Evolutionary conservation across 1,140 invertebrate genomes (phyloP).

Genomic region (Arctopsyche grandis): DNA sequence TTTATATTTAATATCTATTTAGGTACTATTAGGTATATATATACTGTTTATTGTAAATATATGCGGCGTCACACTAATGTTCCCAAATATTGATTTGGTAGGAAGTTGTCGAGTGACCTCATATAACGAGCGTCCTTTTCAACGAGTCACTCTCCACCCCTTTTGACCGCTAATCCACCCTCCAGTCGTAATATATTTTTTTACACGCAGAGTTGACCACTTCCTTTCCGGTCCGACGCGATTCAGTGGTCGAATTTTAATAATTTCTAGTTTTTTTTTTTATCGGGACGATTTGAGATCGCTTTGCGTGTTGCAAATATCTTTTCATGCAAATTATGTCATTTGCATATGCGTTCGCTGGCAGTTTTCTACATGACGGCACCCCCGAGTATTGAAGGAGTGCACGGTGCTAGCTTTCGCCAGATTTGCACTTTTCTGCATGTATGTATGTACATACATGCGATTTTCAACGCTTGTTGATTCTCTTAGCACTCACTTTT

Average conservation of each 20-base stretch:
- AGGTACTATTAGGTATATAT: too few relatives aligned
- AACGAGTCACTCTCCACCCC: neutral
- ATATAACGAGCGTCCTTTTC: neutral
- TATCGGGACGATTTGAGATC: neutral
- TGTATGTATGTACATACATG: neutral
- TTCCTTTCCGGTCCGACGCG: neutral
- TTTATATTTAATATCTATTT: too few relatives aligned
- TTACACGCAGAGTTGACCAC: neutral
- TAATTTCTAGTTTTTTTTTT: neutral
- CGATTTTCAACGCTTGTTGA: neutral
- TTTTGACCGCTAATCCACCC: neutral
- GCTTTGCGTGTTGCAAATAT: neutral
- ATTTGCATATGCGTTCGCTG: slow-evolving; percentile 18
- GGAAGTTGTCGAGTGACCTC: slow-evolving; percentile 15
- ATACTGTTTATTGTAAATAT: neutral
- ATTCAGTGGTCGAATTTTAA: neutral
- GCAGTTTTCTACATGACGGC: slow-evolving; percentile 10
- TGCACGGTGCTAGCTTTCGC: neutral
- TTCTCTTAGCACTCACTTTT: neutral
- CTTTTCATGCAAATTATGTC: slow-evolving; percentile 14
- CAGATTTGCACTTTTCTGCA: slow-evolving; percentile 5
- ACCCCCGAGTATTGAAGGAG: neutral
- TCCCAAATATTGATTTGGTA: slow-evolving; percentile 20
- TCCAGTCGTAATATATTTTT: neutral
- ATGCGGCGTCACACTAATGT: neutral